Evolutionary conservation across 2,113 vertebrate species (phyloP), one percentile per base, ranked within the genome.

Genomic region (Limanda limanda): DNA sequence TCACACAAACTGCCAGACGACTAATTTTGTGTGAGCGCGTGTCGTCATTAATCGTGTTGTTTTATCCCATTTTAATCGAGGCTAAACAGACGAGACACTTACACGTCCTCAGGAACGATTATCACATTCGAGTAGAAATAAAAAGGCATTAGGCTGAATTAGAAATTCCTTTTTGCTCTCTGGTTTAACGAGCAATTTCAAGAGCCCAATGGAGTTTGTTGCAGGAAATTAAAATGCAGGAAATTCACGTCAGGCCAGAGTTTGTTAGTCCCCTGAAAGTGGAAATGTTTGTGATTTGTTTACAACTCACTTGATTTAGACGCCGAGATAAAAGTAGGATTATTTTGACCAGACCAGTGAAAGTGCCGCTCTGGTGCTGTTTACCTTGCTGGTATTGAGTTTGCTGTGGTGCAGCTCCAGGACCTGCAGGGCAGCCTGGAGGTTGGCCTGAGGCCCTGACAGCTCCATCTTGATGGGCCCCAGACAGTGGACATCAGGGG

Each of bases 391-490:
- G 83, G 97, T 99, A 89, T 99, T 96, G 82, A 99, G 92, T 78
- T 99, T 98, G 94, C 96, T 97, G 89, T 99, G 96, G 89, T 99
- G 98, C 31, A 98, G 94, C 81, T 98, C 96, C 25, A 99, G 93
- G 68, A 99, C 97, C 59, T 96, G 95, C 79, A 99, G 89, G 60
- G 98, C 98, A 0, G 97, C 98, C 88, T 96, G 96, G 66, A 98
- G 95, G 85, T 99, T 99, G 79, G 98, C 94, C 78, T 97, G 95
- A 47, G 97, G 97, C 90, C 97, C 97, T 23, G 94, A 89, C 57
- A 97, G 88, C 90, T 98, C 96, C 95, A 99, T 96, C 84, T 97
- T 97, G 86, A 99, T 96, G 17, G 98, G 97, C 59, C 98, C 98
- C 79, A 99, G 89, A 89, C 96, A 99, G 88, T 98, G 97, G 64